Percentiles rank a stretch among this genome's conserved stretches.
Evolutionary conservation across 2,888 invertebrate genomes (phyloP).

Genomic region (Catocala nupta): DNA sequence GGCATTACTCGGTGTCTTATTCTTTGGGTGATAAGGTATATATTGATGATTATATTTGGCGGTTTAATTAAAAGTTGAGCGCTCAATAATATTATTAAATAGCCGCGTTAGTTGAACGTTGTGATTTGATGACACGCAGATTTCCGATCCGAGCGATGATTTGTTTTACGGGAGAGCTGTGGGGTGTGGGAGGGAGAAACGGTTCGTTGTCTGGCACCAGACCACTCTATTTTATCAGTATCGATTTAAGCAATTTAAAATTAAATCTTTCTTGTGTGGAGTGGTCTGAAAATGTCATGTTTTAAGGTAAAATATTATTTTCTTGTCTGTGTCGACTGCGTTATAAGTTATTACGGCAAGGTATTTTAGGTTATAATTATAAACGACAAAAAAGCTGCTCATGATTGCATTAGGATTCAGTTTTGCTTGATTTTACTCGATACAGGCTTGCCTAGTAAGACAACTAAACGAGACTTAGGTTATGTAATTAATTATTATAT

Average conservation of each 20-base stretch:
- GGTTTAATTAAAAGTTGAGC: conserved; percentile 74
- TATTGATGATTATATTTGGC: conserved; percentile 49
- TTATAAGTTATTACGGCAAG: no score
- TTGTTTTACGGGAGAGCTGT: conserved; percentile 35
- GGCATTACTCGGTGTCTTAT: conserved; percentile 50
- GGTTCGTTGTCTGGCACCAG: conserved; percentile 35
- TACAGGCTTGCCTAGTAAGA: no score
- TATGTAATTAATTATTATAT: no score
- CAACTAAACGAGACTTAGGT: no score
- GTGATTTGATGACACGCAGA: conserved; percentile 49
- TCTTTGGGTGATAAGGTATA: conserved; percentile 54
- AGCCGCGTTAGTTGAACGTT: conserved; percentile 38
- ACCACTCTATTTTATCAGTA: conserved; percentile 32
- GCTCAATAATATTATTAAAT: conserved; percentile 49
- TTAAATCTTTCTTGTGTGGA: not conserved
- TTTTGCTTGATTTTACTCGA: no score
- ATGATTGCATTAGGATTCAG: no score
- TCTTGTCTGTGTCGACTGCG: not conserved
- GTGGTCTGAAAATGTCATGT: not conserved
- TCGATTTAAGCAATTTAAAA: conserved; percentile 27
- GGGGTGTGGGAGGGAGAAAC: conserved; percentile 38
- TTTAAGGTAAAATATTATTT: not conserved
- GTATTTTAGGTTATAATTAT: no score
- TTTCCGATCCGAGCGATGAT: conserved; percentile 38
- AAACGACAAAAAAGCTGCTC: no score